Evolutionary conservation across 1,140 invertebrate species (phyloP), one percentile per base, ranked within the genome.

Genomic region (Habropoda laboriosa): DNA sequence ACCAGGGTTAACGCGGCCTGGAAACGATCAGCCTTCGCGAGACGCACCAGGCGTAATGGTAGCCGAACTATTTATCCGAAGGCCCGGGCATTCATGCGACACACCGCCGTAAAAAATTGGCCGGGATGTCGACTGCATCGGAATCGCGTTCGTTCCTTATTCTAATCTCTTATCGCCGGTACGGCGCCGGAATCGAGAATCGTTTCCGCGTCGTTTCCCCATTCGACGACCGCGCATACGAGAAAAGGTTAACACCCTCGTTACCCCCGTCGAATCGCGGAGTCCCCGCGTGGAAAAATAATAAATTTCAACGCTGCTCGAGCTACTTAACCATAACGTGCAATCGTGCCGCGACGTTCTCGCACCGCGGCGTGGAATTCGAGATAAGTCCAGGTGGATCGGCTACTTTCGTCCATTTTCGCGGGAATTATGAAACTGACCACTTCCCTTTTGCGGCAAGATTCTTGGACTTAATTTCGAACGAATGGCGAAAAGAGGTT

Each of bases 241-340:
- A 53, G 66, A 71, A 77, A 71, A 78, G 66, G 42, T 71, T 71
- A 68, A 71, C 55, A 70, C 42, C 63, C 45, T 76, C 73, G 73
- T 67, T 76, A 76, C 40, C 38, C 40, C 38, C 60, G 61, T 55
- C n/a, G 38, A 27, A 8, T 55, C 21, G 7, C 21, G n/a, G 5
- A 16, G 30, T 4, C 47, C 4, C 38, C 18, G 30, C 6, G 27
- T 35, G 27, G 51, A 74, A 61, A 67, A 45, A 67, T 67, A 49
- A 80, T 18, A 80, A 75, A 61, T 61, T 72, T 30, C 32, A n/a
- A 55, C 5, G 35, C 5, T 40, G 27, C 42, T 16, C 42, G n/a
- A 32, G 13, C 35, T 68, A 30, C 13, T 47, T 32, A 58, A 67
- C 13, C 30, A 21, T 42, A 4, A 30, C 42, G 21, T 0, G 51